Conservation (phyloP, 2,888 invertebrate genomes). For the Dryococelus australis region DNA sequence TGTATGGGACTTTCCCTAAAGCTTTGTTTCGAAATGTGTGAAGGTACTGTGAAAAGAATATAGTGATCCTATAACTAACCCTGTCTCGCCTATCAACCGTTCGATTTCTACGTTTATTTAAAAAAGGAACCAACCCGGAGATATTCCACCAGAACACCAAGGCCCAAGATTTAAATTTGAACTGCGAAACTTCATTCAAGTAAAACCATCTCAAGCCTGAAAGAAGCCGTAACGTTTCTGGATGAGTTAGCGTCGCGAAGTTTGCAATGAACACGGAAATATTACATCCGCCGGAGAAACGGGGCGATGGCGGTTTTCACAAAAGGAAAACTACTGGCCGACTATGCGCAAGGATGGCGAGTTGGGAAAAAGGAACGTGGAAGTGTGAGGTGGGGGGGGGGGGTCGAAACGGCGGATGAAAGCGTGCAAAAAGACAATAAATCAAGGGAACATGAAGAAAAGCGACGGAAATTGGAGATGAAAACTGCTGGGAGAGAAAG, state of each 20-base stretch:
- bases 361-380: background rate
- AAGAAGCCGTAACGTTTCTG: background rate
- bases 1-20: too few species aligned
- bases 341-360: background rate
- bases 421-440: background rate
- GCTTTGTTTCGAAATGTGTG: too few species aligned
- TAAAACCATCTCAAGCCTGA: background rate
- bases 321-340: background rate
- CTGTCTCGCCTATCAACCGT: too few species aligned
- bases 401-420: background rate
- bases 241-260: background rate
- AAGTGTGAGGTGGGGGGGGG: too few species aligned
- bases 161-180: background rate
- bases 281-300: background rate
- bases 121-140: background rate
- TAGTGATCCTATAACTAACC: too few species aligned
- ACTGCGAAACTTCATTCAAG: background rate
- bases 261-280: conserved; percentile 4
- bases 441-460: conserved; percentile 18
- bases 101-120: too few species aligned
- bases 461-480: conserved; percentile 18
- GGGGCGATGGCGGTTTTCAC: background rate
- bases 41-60: too few species aligned
- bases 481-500: background rate
- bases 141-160: background rate